Evolutionary conservation across 2,888 invertebrate species (phyloP).

Genomic region (Scelioninae gen. 2): DNA sequence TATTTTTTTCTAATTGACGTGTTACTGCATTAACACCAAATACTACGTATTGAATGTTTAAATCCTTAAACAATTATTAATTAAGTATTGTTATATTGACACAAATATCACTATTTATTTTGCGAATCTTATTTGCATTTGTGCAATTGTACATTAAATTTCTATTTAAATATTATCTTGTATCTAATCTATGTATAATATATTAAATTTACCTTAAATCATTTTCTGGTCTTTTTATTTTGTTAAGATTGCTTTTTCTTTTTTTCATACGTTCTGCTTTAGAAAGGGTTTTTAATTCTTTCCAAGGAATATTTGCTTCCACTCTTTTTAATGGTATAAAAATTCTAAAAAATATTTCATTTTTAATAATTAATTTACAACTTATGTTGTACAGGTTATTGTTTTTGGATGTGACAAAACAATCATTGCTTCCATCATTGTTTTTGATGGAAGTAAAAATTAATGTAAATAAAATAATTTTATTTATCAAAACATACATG

Average conservation of each 20-base stretch:
- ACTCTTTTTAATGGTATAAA: slow-evolving; percentile 14
- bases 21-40: slow-evolving; percentile 71
- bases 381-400: too few species aligned
- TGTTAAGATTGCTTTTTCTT: slow-evolving; percentile 10
- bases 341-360: slow-evolving; percentile 15
- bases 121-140: too few species aligned
- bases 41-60: slow-evolving; percentile 63
- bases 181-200: neutral
- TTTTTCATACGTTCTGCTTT: slow-evolving; percentile 27
- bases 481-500: too few species aligned
- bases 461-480: too few species aligned
- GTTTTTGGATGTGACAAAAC: too few species aligned
- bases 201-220: slow-evolving; percentile 11
- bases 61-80: neutral
- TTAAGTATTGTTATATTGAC: neutral
- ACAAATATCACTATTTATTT: neutral
- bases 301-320: slow-evolving; percentile 26
- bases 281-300: slow-evolving; percentile 18
- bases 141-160: neutral
- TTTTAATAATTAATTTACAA: neutral
- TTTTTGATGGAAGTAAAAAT: too few species aligned
- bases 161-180: neutral
- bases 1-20: slow-evolving; percentile 68
- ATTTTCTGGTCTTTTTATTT: neutral
- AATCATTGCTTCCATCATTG: too few species aligned